A percentile compares a stretch with the other conserved stretches of the same genome.
Evolutionary conservation across 2,888 invertebrate genomes (phyloP).

Genomic region (Ectobius pallidus): DNA sequence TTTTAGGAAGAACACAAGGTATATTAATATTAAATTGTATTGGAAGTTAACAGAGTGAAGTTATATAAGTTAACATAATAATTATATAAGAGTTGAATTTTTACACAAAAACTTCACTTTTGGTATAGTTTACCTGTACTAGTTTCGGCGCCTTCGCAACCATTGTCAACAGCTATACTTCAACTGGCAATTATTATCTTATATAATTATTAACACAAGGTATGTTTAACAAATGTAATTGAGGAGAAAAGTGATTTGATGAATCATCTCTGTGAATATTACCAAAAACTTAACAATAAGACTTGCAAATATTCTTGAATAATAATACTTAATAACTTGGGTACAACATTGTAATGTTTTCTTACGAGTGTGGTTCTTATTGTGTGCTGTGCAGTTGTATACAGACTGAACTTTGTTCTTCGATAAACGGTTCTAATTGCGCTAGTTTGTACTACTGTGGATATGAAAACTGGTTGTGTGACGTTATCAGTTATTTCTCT

Average conservation of each 20-base stretch:
- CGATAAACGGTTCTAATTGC: conserved; percentile 9
- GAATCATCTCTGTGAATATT: background rate
- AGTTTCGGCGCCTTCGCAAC: too few species aligned
- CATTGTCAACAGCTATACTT: too few species aligned
- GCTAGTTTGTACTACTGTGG: background rate
- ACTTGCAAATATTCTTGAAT: background rate
- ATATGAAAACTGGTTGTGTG: conserved; percentile 6
- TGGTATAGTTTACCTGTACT: too few species aligned
- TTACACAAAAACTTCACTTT: too few species aligned
- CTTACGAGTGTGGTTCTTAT: conserved; percentile 5
- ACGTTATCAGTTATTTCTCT: background rate
- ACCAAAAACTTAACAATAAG: background rate
- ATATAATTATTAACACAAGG: too few species aligned
- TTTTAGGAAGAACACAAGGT: too few species aligned
- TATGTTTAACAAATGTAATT: too few species aligned
- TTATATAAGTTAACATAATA: too few species aligned
- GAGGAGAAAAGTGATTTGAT: background rate
- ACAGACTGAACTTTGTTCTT: background rate
- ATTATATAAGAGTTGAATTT: too few species aligned
- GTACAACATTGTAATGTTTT: conserved; percentile 6
- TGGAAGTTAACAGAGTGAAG: too few species aligned
- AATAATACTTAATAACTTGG: background rate
- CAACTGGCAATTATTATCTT: too few species aligned
- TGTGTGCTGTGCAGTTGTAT: conserved; percentile 7
- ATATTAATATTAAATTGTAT: too few species aligned